phyloP scores from a whole-genome alignment of 2,797 vertebrate genomes.

The Mus caroli region DNA sequence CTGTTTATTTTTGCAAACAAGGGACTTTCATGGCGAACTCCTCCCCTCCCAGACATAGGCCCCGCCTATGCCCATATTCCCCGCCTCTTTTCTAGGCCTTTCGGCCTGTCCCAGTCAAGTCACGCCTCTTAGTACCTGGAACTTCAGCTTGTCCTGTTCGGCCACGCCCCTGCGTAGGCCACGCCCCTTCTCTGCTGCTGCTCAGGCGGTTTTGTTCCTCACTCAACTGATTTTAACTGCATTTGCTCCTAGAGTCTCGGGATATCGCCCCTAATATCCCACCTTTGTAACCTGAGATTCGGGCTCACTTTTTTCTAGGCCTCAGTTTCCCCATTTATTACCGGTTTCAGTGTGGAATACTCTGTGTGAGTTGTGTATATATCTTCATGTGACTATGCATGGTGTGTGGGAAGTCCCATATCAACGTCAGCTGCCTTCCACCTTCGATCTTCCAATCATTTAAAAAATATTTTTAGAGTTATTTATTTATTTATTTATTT shows the following conservation, averaged over 20 bases:
- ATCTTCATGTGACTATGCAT: background rate
- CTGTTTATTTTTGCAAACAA: background rate
- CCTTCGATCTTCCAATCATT: background rate
- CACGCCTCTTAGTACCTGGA: background rate
- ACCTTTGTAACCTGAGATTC: background rate
- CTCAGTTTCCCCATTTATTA: slow-evolving; percentile 3
- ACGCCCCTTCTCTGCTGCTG: rapidly evolving
- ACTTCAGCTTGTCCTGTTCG: rapidly evolving
- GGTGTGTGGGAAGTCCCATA: background rate
- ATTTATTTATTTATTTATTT: no score
- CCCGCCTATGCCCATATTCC: background rate
- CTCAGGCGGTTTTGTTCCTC: background rate
- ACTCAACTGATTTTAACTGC: background rate
- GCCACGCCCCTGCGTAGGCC: background rate
- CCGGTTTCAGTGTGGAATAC: background rate
- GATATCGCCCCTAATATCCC: no score
- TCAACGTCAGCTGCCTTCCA: background rate
- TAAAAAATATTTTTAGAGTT: background rate
- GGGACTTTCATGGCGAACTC: slow-evolving; percentile 22
- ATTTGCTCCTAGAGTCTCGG: background rate
- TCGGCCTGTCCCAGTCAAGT: background rate
- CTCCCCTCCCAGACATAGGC: background rate
- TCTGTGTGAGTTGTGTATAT: background rate
- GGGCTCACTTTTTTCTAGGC: background rate
- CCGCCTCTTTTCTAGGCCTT: slow-evolving; percentile 58